Conservation (phyloP, 2,888 invertebrate genomes). For the Odontocerum albicorne region DNA sequence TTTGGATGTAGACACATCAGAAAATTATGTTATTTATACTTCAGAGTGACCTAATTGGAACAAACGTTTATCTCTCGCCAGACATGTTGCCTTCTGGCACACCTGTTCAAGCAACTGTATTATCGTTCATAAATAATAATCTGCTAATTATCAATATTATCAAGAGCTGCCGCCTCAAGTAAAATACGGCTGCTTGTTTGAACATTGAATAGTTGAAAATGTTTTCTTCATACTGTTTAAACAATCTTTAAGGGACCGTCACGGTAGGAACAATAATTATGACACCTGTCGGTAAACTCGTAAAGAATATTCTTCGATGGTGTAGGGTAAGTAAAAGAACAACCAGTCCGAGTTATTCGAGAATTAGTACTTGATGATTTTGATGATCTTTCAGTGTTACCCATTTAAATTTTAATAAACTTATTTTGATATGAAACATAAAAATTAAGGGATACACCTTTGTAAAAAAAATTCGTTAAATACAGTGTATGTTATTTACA, state of each 20-base stretch:
- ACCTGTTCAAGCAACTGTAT: background rate
- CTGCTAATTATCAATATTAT: conserved; percentile 1
- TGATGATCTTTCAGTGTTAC: too few relatives aligned
- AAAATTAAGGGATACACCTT: too few relatives aligned
- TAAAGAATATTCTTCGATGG: conserved; percentile 1
- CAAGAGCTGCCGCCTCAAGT: conserved; percentile 8
- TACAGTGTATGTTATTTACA: too few relatives aligned
- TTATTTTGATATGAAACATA: too few relatives aligned
- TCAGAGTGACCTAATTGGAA: conserved; percentile 3
- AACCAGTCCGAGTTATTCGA: too few relatives aligned
- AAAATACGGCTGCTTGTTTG: conserved; percentile 8
- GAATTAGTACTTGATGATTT: too few relatives aligned
- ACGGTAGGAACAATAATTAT: background rate
- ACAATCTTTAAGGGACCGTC: background rate
- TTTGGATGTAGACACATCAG: too few relatives aligned
- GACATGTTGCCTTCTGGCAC: background rate
- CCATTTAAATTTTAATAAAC: too few relatives aligned
- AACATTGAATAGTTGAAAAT: conserved; percentile 1
- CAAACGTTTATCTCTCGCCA: background rate
- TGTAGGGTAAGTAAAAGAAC: too few relatives aligned
- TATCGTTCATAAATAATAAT: conserved; percentile 2
- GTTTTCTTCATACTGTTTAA: conserved; percentile 8
- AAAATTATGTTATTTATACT: too few relatives aligned
- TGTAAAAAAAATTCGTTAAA: too few relatives aligned
- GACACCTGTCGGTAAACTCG: conserved; percentile 14